Base-by-base conservation (phyloP, 2,113 vertebrate species). In the Hucho hucho region DNA sequence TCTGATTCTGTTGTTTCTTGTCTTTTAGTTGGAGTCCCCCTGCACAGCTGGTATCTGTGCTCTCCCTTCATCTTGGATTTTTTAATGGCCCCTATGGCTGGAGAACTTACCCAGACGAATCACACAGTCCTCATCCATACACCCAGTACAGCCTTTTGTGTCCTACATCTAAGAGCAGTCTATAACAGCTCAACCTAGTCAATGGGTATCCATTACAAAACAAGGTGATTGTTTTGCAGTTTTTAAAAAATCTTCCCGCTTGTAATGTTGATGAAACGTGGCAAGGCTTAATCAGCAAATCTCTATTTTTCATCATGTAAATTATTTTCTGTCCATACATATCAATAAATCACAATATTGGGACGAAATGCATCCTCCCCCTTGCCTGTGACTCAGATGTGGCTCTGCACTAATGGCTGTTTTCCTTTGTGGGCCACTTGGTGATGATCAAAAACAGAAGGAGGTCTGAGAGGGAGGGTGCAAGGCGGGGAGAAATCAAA, bases 391-490 rank as follows among this genome's bases (percentile, higher is more conserved):
- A 49, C 79, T 90, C 79, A 82, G 84, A 86, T 83, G 84, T 86
- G 80, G 79, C 77, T 78, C 76, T 64, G 47, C 76, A 72, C 82
- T 87, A 84, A 87, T 88, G 83, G 77, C 74, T 86, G 84, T 84
- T 87, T 87, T 87, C 76, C 71, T 80, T 76, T 75, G 78, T 80
- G 80, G 83, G 85, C 73, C 80, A 87, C 81, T 87, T 81, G 75
- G 79, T 70, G 79, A 83, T 81, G 83, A 83, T 84, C 80, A 88
- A 88, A 87, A 84, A 83, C 75, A 81, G 75, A 73, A 74, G 73
- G 28, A 75, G 67, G 58, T 6, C 63, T 53, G 29, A 74, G 65
- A 72, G 72, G 49, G 77, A 32, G 25, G 25, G 43, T 3, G 66
- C 28, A 68, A 14, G 59, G 49, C 53, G 73, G 76, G 67, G 69